A percentile compares a stretch with the other conserved stretches of the same genome.
Conservation (phyloP, 1,140 invertebrate genomes). For the Drosophila orena region DNA sequence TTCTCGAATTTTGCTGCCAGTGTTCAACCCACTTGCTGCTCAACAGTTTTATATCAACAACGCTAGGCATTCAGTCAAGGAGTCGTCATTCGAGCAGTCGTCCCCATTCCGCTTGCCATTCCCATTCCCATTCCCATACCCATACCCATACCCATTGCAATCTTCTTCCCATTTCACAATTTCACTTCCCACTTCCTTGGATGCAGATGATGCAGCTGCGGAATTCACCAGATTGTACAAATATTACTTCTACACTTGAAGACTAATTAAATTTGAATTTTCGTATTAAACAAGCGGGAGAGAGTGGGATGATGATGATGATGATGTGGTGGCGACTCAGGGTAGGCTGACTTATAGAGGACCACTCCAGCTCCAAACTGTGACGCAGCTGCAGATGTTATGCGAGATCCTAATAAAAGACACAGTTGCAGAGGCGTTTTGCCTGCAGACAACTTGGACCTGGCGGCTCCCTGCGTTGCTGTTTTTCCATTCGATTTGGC, state of each 20-base stretch:
- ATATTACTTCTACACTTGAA: conserved; percentile 82
- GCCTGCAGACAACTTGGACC: conserved; percentile 47
- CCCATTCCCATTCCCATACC: conserved; percentile 9
- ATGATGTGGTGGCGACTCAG: not conserved
- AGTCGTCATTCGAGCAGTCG: conserved; percentile 39
- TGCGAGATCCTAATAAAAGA: conserved; percentile 34
- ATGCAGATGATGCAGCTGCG: conserved; percentile 67
- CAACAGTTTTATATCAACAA: conserved; percentile 40
- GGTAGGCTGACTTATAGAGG: conserved; percentile 11
- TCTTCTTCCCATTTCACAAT: conserved; percentile 21
- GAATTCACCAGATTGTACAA: conserved; percentile 76
- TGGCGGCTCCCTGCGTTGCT: conserved; percentile 58
- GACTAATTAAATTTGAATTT: conserved; percentile 83
- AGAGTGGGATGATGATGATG: conserved; percentile 13
- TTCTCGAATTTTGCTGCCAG: not conserved
- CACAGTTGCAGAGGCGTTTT: conserved; percentile 67
- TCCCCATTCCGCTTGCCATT: conserved; percentile 24
- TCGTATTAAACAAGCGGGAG: conserved; percentile 62
- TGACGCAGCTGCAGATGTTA: conserved; percentile 33
- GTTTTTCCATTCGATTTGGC: conserved; percentile 30
- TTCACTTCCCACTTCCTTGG: conserved; percentile 62
- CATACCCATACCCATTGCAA: conserved; percentile 6
- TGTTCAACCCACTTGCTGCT: conserved; percentile 42
- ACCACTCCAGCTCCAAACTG: conserved; percentile 26
- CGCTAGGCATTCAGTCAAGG: conserved; percentile 42